These are phyloP conservation scores for Rattus norvegicus DNA, from an alignment of 2,113 vertebrate species.

Conservation along the genomic window GRCr8 NC_086026.1:54408501-54409000, in stretches of 20 bases:
- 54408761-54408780: background rate
- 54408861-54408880: too few species aligned
- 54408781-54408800: too few species aligned
- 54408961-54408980: background rate
- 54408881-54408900: too few species aligned
- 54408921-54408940: too few species aligned
- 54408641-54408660: background rate
- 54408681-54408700: background rate
- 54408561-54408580: background rate
- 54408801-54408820: background rate
- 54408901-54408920: background rate
- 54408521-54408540: background rate
- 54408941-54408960: background rate
- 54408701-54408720: background rate
- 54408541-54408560: background rate
- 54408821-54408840: background rate
- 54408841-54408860: background rate
- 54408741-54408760: background rate
- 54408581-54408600: background rate
- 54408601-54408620: fast-evolving
- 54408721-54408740: too few species aligned
- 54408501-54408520: background rate
- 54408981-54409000: too few species aligned
- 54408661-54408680: background rate
- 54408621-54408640: background rate